Percentiles rank a stretch among this genome's conserved stretches.
Conservation (phyloP, 2,888 invertebrate species). For the Cerastis rubricosa region DNA sequence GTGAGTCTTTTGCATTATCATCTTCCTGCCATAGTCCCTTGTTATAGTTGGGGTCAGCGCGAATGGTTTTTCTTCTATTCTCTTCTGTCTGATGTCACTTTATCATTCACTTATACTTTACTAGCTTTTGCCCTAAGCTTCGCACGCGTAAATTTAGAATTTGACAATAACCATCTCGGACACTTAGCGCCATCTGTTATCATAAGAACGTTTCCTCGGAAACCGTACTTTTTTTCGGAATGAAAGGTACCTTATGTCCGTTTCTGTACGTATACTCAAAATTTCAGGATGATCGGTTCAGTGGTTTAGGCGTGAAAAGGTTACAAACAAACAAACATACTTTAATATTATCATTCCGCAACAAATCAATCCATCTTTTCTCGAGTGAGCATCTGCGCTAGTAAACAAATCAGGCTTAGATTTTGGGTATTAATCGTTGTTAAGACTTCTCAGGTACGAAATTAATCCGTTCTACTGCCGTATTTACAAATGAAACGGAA, state of each 20-base stretch:
- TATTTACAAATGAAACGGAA: background rate
- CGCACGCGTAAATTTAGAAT: too few species aligned
- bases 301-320: too few species aligned
- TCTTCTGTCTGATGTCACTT: background rate
- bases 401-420: background rate
- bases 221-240: too few species aligned
- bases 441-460: background rate
- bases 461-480: background rate
- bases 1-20: background rate
- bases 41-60: background rate
- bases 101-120: background rate
- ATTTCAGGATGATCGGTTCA: too few species aligned
- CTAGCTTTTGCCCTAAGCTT: too few species aligned
- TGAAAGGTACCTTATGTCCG: too few species aligned
- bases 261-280: too few species aligned
- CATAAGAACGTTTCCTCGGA: too few species aligned
- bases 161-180: too few species aligned
- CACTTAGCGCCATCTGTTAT: too few species aligned
- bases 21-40: background rate
- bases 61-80: background rate
- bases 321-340: too few species aligned
- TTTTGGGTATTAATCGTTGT: background rate
- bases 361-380: background rate
- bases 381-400: background rate
- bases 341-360: background rate